Conservation (phyloP, 92 coral and sea anemone genomes). For the Actinernus sp. region DNA sequence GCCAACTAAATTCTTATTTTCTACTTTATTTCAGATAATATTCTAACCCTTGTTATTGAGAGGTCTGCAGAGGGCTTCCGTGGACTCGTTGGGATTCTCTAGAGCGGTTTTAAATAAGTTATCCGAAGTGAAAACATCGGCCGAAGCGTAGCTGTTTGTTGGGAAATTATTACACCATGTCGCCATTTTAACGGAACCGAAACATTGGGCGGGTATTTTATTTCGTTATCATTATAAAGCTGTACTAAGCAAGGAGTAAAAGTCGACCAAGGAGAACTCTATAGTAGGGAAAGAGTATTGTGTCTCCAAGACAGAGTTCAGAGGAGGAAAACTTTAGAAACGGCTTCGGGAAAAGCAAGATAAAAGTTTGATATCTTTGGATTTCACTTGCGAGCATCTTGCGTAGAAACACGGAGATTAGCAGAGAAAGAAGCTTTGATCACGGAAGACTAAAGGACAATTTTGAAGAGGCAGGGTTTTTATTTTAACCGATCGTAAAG, state of each 20-base stretch:
- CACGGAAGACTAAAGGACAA: conserved; percentile 7
- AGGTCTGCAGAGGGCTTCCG: not conserved
- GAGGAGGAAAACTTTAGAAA: not conserved
- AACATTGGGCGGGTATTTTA: conserved; percentile 57
- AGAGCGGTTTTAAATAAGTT: not conserved
- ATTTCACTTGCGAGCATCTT: conserved; percentile 47
- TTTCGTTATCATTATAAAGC: not conserved
- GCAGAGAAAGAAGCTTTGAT: conserved; percentile 31
- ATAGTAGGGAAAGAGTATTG: not conserved
- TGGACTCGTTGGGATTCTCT: not conserved
- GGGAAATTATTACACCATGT: conserved; percentile 56
- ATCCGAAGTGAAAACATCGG: conserved; percentile 37
- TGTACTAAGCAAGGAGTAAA: not conserved
- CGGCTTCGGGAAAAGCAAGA: not conserved
- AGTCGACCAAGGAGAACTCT: conserved; percentile 59
- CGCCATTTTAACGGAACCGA: conserved; percentile 94
- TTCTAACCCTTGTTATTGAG: not conserved
- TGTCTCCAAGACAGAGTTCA: not conserved
- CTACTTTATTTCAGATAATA: conserved; percentile 7
- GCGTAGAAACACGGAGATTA: conserved; percentile 2
- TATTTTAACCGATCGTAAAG: conserved; percentile 21
- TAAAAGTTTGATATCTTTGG: conserved; percentile 8
- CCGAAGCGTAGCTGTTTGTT: conserved; percentile 56
- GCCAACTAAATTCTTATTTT: conserved; percentile 13
- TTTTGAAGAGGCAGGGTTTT: not conserved